Conservation (phyloP, 2,797 vertebrate genomes). For the Xerus rutilus region DNA sequence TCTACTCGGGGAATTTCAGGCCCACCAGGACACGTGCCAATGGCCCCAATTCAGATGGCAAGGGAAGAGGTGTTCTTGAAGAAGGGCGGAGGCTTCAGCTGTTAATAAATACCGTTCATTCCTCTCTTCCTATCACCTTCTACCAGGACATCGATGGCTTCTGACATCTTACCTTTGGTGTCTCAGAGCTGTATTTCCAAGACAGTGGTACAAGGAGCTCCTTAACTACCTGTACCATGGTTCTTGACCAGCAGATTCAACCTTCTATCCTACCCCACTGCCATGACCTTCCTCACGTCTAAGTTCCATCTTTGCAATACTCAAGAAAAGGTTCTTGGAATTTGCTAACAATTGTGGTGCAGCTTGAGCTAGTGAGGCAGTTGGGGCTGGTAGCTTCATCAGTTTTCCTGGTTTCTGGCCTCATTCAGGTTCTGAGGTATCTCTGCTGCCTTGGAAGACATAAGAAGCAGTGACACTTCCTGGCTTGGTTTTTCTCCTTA, state of each 20-base stretch:
- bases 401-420: conserved; percentile 55
- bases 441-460: conserved; percentile 67
- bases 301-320: conserved; percentile 63
- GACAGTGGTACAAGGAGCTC: conserved; percentile 59
- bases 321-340: conserved; percentile 66
- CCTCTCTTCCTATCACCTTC: conserved; percentile 80
- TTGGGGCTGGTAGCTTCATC: background rate
- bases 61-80: conserved; percentile 72
- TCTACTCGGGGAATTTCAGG: conserved; percentile 83
- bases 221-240: conserved; percentile 37
- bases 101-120: conserved; percentile 64
- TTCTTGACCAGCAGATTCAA: conserved; percentile 70
- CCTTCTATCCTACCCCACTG: conserved; percentile 53
- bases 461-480: conserved; percentile 59
- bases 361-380: conserved; percentile 59
- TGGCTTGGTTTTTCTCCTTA: conserved; percentile 34
- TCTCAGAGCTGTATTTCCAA: conserved; percentile 72
- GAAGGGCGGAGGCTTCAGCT: conserved; percentile 79
- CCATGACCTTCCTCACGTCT: conserved; percentile 70
- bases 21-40: conserved; percentile 68
- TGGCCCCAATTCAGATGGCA: conserved; percentile 80
- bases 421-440: conserved; percentile 49
- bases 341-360: conserved; percentile 58
- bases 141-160: conserved; percentile 70
- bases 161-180: conserved; percentile 71